A percentile compares a stretch with the other conserved stretches of the same genome.
phyloP scores from a whole-genome alignment of 1,140 invertebrate genomes.

The Aphelinus certus region DNA sequence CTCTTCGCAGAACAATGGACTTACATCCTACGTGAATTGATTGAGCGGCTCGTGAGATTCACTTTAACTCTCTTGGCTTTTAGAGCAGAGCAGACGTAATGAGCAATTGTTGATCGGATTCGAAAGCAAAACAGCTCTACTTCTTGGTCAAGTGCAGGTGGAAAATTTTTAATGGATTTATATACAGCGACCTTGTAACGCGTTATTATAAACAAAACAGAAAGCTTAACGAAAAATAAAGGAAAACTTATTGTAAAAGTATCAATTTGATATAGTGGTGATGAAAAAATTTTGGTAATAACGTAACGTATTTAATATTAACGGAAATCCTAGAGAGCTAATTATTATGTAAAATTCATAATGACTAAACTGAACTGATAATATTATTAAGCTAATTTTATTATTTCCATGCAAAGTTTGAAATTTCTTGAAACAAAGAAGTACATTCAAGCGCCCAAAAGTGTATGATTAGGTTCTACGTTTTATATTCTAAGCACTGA shows the following conservation, averaged over 20 bases:
- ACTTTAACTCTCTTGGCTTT: conserved; percentile 21
- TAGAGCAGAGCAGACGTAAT: conserved; percentile 17
- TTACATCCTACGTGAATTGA: conserved; percentile 31
- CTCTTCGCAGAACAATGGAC: conserved; percentile 29
- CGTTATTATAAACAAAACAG: conserved; percentile 3
- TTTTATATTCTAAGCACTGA: conserved; percentile 27
- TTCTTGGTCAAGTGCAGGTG: background rate
- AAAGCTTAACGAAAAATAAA: conserved; percentile 22
- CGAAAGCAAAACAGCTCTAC: conserved; percentile 17
- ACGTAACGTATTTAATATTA: conserved; percentile 30
- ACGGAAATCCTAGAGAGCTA: conserved; percentile 29
- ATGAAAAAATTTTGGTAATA: conserved; percentile 23
- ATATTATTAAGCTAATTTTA: conserved; percentile 31
- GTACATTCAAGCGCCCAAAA: conserved; percentile 1
- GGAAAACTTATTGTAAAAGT: conserved; percentile 9
- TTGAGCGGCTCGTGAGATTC: conserved; percentile 28
- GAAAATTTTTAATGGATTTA: conserved; percentile 18
- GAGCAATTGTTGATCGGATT: conserved; percentile 27
- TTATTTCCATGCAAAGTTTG: conserved; percentile 10
- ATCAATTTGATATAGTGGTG: conserved; percentile 15
- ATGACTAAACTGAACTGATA: conserved; percentile 33
- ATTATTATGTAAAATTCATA: conserved; percentile 32
- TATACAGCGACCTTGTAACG: conserved; percentile 11
- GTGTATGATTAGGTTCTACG: conserved; percentile 18
- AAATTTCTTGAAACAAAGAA: conserved; percentile 10